Conservation (phyloP, 2,113 vertebrate species). For the Lagopus muta region DNA sequence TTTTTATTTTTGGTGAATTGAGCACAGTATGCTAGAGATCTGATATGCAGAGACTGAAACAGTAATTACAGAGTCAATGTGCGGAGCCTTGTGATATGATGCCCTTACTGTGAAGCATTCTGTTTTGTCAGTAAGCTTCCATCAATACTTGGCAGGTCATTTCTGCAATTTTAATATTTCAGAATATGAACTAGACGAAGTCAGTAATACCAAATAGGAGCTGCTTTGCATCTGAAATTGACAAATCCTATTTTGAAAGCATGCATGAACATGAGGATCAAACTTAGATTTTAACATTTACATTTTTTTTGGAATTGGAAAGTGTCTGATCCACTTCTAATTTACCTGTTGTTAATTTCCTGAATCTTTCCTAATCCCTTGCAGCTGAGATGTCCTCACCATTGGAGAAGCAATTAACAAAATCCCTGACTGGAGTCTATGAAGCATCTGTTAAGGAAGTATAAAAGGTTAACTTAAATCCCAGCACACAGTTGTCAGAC, state of each 20-base stretch:
- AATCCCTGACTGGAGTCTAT: constrained; percentile 60
- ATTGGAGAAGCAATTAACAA: constrained; percentile 73
- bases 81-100: constrained; percentile 53
- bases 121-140: constrained; percentile 76
- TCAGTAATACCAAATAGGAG: constrained; percentile 65
- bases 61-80: constrained; percentile 62
- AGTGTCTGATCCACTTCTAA: constrained; percentile 73
- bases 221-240: constrained; percentile 73
- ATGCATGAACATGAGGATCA: constrained; percentile 71
- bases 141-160: constrained; percentile 75
- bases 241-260: constrained; percentile 78
- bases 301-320: constrained; percentile 50
- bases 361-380: constrained; percentile 67
- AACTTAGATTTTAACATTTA: constrained; percentile 74
- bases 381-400: constrained; percentile 61
- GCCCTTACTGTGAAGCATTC: constrained; percentile 69
- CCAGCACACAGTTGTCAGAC: constrained; percentile 59
- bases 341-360: constrained; percentile 77
- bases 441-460: constrained; percentile 66
- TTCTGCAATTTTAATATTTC: constrained; percentile 72
- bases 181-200: constrained; percentile 71
- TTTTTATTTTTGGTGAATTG: constrained; percentile 4
- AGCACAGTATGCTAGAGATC: background rate
- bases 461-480: constrained; percentile 76
- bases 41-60: constrained; percentile 33